These are phyloP conservation scores for Orius insidiosus DNA, from an alignment of 1,140 invertebrate species.

Conservation along the genomic window DNA sequence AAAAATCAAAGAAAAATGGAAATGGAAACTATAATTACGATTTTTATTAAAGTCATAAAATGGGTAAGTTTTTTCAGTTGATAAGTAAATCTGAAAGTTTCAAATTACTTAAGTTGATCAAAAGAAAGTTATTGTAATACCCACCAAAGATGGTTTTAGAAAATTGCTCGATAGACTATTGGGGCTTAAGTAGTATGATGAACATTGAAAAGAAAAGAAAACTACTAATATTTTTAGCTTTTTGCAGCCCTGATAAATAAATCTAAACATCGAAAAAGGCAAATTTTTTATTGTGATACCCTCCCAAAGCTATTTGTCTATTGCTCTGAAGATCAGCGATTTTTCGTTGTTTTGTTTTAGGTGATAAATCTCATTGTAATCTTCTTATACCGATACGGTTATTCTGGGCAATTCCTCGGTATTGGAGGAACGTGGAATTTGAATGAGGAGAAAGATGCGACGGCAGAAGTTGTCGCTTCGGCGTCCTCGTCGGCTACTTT, in stretches of 20 bases:
- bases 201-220: no score
- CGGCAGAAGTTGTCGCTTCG: conserved; percentile 71
- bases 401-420: conserved; percentile 59
- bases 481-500: conserved; percentile 67
- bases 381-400: conserved; percentile 64
- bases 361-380: conserved; percentile 61
- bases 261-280: no score
- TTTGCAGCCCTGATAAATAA: no score
- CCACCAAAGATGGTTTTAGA: no score
- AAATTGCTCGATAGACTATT: no score
- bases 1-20: conserved; percentile 39
- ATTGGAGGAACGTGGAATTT: conserved; percentile 74
- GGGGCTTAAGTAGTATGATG: no score
- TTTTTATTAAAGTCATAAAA: conserved; percentile 60
- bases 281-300: not conserved
- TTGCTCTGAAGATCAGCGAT: not conserved
- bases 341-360: conserved; percentile 30
- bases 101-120: no score
- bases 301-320: not conserved
- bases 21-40: conserved; percentile 52
- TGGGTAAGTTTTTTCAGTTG: conserved; percentile 43
- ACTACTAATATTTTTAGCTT: no score
- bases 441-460: conserved; percentile 70
- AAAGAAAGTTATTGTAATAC: no score
- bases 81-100: no score